These are phyloP conservation scores for Autographa pulchrina DNA, from an alignment of 2,888 invertebrate genomes.

Conservation along the genomic window DNA sequence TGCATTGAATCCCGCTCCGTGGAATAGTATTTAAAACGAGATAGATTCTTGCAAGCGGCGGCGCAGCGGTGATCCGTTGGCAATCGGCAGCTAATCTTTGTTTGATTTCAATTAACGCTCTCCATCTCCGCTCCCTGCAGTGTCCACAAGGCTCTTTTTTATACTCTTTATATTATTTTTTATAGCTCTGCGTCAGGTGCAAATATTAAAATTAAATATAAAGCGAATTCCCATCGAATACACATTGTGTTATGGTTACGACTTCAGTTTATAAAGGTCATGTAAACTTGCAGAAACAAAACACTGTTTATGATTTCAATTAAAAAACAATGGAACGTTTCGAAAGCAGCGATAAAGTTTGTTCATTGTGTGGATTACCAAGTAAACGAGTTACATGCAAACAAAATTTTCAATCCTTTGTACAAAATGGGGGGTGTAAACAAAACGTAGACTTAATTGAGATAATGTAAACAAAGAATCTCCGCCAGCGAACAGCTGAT, in stretches of 20 bases:
- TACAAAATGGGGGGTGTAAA: slow-evolving; percentile 74
- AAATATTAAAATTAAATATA: slow-evolving; percentile 28
- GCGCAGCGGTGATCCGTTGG: slow-evolving; percentile 71
- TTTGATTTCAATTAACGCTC: slow-evolving; percentile 85
- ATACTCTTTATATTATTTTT: slow-evolving; percentile 15
- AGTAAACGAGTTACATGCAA: slow-evolving; percentile 64
- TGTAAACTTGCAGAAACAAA: background rate
- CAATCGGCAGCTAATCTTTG: slow-evolving; percentile 82
- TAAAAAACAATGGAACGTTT: slow-evolving; percentile 13
- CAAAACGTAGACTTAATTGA: slow-evolving; percentile 87
- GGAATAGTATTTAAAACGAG: slow-evolving; percentile 66
- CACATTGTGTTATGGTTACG: background rate
- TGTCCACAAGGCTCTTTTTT: slow-evolving; percentile 49
- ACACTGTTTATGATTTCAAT: slow-evolving; percentile 19
- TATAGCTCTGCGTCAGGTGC: slow-evolving; percentile 14
- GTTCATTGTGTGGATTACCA: slow-evolving; percentile 20
- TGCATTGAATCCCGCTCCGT: slow-evolving; percentile 45
- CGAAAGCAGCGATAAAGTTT: slow-evolving; percentile 23
- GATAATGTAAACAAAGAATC: slow-evolving; percentile 85
- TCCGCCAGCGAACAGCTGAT: slow-evolving; percentile 72
- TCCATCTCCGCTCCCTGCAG: slow-evolving; percentile 57
- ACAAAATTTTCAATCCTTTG: slow-evolving; percentile 79
- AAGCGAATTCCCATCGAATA: background rate
- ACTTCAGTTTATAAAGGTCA: background rate
- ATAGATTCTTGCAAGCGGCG: slow-evolving; percentile 67